Conservation (phyloP, 2,113 vertebrate species). For the Daubentonia madagascariensis region DNA sequence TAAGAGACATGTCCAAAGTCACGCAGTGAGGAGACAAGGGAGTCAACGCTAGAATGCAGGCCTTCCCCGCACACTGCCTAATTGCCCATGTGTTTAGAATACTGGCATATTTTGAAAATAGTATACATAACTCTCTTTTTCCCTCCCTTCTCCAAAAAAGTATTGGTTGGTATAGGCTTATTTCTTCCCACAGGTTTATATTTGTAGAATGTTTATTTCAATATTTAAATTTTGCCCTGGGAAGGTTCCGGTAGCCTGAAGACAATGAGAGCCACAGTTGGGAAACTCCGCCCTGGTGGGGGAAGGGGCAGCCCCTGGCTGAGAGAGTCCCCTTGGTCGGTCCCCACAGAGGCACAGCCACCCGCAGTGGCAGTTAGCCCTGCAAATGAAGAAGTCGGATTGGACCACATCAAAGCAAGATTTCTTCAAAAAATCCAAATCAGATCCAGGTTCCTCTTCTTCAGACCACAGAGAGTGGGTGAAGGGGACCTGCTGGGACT, state of each 20-base stretch:
- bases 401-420: conserved; percentile 65
- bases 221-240: conserved; percentile 33
- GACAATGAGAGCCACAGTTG: background rate
- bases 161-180: background rate
- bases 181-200: background rate
- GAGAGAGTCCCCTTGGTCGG: conserved; percentile 46
- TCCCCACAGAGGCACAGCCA: background rate
- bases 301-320: background rate
- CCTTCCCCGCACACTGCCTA: background rate
- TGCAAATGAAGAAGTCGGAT: conserved; percentile 64
- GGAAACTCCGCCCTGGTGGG: conserved; percentile 43
- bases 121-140: background rate
- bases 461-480: background rate
- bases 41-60: background rate
- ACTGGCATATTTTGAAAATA: background rate
- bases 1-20: background rate
- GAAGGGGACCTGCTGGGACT: background rate
- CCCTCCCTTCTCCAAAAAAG: background rate
- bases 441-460: conserved; percentile 70
- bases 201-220: conserved; percentile 27
- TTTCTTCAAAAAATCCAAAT: conserved; percentile 76
- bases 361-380: background rate
- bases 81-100: background rate
- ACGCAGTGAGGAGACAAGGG: background rate
- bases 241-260: background rate